Percentiles rank a stretch among this genome's conserved stretches.
These are phyloP conservation scores for Dorcus parallelipipedus DNA, from an alignment of 2,888 invertebrate genomes.

Conservation along the genomic window DNA sequence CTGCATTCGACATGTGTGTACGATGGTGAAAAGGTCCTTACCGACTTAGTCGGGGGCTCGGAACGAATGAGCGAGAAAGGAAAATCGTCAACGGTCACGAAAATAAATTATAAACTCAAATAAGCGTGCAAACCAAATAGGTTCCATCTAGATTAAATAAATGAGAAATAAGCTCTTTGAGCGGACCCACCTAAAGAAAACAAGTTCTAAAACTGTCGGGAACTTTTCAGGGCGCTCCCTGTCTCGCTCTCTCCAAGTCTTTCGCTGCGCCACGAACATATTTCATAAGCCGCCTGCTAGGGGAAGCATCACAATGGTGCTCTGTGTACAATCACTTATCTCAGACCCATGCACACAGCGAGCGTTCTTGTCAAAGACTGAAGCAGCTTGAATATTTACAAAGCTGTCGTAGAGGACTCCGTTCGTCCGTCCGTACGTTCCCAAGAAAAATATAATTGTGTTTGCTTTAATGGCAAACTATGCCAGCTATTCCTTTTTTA, in stretches of 20 bases:
- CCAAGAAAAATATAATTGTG: conserved; percentile 20
- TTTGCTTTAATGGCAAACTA: conserved; percentile 8
- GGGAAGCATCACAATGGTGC: conserved; percentile 31
- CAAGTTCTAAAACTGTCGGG: conserved; percentile 36
- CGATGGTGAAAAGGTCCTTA: too few relatives aligned
- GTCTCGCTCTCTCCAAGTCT: conserved; percentile 28
- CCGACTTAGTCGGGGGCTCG: too few relatives aligned
- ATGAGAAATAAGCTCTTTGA: conserved; percentile 37
- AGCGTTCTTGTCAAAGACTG: conserved; percentile 18
- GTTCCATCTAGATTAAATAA: conserved; percentile 35
- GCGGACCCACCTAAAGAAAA: conserved; percentile 25
- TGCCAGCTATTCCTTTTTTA: conserved; percentile 1
- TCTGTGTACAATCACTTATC: conserved; percentile 35
- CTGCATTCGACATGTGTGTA: too few relatives aligned
- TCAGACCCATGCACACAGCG: conserved; percentile 10
- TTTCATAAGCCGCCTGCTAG: conserved; percentile 25
- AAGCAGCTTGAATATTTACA: conserved; percentile 19
- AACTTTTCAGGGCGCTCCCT: conserved; percentile 29
- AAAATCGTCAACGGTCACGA: conserved; percentile 15
- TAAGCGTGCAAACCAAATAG: conserved; percentile 35
- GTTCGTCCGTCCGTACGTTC: conserved; percentile 6
- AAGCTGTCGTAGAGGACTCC: conserved; percentile 20
- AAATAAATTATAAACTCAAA: conserved; percentile 37
- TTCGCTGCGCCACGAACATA: conserved; percentile 25
- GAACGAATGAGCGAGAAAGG: too few relatives aligned